Evolutionary conservation across 2,888 invertebrate genomes (phyloP), one percentile per base, ranked within the genome.

Genomic region (Agapetus fuscipes): DNA sequence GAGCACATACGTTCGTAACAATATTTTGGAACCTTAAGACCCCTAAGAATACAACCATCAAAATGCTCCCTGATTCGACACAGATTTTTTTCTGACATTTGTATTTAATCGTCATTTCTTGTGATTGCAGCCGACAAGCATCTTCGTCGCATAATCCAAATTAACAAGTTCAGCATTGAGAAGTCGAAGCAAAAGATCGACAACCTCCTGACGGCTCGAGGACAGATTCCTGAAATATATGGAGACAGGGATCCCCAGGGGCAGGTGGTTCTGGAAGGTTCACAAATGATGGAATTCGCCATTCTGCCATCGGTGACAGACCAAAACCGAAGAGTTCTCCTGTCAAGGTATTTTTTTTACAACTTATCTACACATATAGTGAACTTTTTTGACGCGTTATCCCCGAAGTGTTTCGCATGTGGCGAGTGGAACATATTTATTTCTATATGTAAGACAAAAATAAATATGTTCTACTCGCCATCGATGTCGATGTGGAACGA

Each of bases 141-240:
- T 36, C 51, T 56, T 11, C 34, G 51, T 1, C 52, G 56, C 3
- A 50, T 52, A 12, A 47, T 57, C 1, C 46, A 53, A 0, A 41
- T 52, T 0, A 49, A 34, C n/a, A 40, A 40, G 11, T 44, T 37
- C 26, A 34, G 34, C 37, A 13, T 41, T 9, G 44, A 44, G 16
- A 38, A 31, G 20, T 20, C 41, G 3, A 44, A 58, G 27, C 45
- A 50, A 34, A 54, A 52, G 24, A 39, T 58, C 3, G 58, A 58
- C 20, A 53, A 54, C 43, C 55, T 52, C 42, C 54, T 51, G 43
- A 46, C 51, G 14, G 50, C 52, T 0, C 45, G 50, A 12, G 30
- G 34, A 9, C 51, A 39, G 9, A 52, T 53, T 50, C 49, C 51
- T 0, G 57, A 58, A 3, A 28, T 58, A 3, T 30, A 55, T 3